phyloP scores from a whole-genome alignment of 2,888 invertebrate genomes.

The Rotaria macrura region DNA sequence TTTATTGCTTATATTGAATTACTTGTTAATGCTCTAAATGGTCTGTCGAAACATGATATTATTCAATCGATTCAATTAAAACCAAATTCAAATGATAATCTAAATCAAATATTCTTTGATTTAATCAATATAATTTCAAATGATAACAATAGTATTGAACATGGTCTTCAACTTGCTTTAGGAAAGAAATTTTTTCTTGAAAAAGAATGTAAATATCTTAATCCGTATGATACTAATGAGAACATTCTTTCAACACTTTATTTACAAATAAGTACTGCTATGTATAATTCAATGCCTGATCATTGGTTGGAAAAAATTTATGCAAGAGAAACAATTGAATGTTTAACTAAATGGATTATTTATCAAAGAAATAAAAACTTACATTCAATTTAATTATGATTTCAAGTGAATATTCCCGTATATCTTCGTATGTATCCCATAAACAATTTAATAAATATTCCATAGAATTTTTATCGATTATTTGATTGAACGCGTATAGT shows the following conservation, averaged over 20 bases:
- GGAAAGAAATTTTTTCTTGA: neutral
- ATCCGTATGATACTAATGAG: neutral
- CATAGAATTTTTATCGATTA: neutral
- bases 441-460: conserved; percentile 22
- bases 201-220: neutral
- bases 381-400: neutral
- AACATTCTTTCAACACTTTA: neutral
- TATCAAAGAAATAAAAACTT: neutral
- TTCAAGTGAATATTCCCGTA: neutral
- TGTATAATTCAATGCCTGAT: neutral
- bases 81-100: neutral
- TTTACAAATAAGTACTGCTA: neutral
- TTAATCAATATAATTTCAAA: neutral
- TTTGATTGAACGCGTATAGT: neutral
- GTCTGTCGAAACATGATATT: neutral
- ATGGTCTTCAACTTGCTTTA: neutral
- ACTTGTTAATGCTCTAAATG: neutral
- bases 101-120: neutral
- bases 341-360: conserved; percentile 22
- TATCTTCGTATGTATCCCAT: conserved; percentile 29
- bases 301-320: neutral
- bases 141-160: conserved; percentile 2
- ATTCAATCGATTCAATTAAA: neutral
- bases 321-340: conserved; percentile 13
- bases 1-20: neutral